Evolutionary conservation across 2,113 vertebrate species (phyloP).

Genomic region (Eonycteris spelaea): DNA sequence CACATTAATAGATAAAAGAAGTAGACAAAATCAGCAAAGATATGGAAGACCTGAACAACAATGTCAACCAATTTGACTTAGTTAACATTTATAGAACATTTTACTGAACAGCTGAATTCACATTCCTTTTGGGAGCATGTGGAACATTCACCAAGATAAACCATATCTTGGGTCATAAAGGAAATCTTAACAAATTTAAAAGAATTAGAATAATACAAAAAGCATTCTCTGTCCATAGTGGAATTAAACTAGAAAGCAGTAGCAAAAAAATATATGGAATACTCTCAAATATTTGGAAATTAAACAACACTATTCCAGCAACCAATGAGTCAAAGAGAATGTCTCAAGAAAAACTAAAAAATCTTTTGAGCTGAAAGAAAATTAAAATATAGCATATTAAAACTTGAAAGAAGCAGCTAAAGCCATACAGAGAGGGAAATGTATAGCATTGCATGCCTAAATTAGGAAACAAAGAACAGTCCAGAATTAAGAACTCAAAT

Average conservation of each 20-base stretch:
- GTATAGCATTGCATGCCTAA: background rate
- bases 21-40: background rate
- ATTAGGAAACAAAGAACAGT: background rate
- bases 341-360: background rate
- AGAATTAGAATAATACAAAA: background rate
- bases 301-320: background rate
- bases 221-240: background rate
- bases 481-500: background rate
- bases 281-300: background rate
- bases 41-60: background rate
- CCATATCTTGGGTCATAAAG: background rate
- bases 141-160: background rate
- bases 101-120: background rate
- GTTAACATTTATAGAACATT: background rate
- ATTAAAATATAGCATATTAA: background rate
- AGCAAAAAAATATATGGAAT: background rate
- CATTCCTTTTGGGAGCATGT: background rate
- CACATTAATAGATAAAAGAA: background rate
- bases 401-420: background rate
- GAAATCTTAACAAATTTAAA: background rate
- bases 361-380: background rate
- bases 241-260: background rate
- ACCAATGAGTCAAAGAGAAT: background rate
- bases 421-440: background rate
- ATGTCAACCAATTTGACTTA: background rate